Evolutionary conservation across 1,140 invertebrate species (phyloP).

Genomic region (Plectrocnemia conspersa): DNA sequence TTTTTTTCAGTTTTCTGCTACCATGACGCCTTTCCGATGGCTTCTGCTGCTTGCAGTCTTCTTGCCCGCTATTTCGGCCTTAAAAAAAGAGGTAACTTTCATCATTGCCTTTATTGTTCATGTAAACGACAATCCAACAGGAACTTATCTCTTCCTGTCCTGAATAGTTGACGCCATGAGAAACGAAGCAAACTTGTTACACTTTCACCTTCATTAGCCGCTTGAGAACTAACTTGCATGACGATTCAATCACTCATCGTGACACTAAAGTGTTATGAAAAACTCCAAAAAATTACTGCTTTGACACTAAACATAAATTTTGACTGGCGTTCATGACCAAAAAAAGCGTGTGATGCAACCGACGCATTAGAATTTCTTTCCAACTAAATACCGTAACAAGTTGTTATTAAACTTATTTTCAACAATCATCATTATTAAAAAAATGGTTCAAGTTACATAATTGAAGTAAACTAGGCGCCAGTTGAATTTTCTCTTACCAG

Average conservation of each 20-base stretch:
- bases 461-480: no score
- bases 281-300: no score
- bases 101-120: neutral
- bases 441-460: neutral
- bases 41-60: conserved; percentile 13
- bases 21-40: neutral
- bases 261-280: no score
- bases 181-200: conserved; percentile 1
- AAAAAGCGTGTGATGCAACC: neutral
- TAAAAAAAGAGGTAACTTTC: conserved; percentile 18
- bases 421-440: neutral
- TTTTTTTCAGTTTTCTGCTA: neutral
- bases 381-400: no score
- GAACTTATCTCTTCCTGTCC: neutral
- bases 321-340: neutral
- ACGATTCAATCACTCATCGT: conserved; percentile 5
- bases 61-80: conserved; percentile 18
- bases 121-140: neutral
- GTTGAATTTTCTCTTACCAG: no score
- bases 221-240: neutral
- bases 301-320: no score
- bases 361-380: neutral
- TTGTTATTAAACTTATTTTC: no score
- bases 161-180: neutral
- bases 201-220: conserved; percentile 2